Percentiles rank a stretch among this genome's conserved stretches.
Evolutionary conservation across 2,888 invertebrate genomes (phyloP).

Genomic region (Trissoscelio sp.): DNA sequence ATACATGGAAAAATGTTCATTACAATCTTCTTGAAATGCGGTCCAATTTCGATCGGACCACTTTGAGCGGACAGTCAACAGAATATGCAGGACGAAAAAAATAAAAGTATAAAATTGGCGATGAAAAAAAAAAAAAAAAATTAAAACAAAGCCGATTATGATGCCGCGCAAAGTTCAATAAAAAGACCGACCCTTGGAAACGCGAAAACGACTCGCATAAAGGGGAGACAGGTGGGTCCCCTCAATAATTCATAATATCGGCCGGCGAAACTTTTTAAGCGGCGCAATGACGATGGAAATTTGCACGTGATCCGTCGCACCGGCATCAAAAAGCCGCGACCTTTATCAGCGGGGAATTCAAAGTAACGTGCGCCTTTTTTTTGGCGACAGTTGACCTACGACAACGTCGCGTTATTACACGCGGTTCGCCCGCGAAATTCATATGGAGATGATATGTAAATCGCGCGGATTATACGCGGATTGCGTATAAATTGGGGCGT

Average conservation of each 20-base stretch:
- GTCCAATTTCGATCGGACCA: conserved; percentile 22
- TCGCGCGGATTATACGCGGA: conserved; percentile 50
- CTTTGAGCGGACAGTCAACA: conserved; percentile 42
- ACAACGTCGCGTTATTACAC: conserved; percentile 53
- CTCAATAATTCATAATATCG: conserved; percentile 62
- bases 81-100: neutral
- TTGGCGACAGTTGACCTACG: conserved; percentile 31
- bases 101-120: neutral
- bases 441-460: conserved; percentile 61
- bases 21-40: conserved; percentile 26
- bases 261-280: conserved; percentile 42
- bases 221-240: conserved; percentile 14
- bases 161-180: conserved; percentile 42
- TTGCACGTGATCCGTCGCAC: conserved; percentile 15
- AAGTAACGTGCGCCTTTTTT: conserved; percentile 47
- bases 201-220: conserved; percentile 25
- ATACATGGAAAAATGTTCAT: conserved; percentile 31
- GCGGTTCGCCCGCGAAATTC: conserved; percentile 44
- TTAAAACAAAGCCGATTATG: conserved; percentile 42
- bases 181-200: conserved; percentile 40
- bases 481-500: conserved; percentile 46
- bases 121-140: conserved; percentile 12
- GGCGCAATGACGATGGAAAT: conserved; percentile 55
- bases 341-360: conserved; percentile 48
- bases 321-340: conserved; percentile 45